These are phyloP conservation scores for Monodelphis domestica DNA, from an alignment of 2,797 vertebrate species.

Conservation along the genomic window DNA sequence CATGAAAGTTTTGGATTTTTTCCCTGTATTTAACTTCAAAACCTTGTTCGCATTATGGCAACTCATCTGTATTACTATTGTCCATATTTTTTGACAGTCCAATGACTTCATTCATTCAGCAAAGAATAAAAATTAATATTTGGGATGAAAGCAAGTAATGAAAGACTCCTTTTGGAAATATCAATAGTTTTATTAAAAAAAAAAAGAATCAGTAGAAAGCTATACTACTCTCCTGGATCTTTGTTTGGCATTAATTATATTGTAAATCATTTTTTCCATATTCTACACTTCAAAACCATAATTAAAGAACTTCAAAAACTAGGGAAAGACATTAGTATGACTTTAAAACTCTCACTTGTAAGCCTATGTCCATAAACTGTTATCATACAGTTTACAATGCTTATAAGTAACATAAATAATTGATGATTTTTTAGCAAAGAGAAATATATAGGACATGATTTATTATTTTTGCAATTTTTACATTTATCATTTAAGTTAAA, in stretches of 20 bases:
- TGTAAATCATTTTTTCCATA: not conserved
- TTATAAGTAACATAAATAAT: slow-evolving; percentile 14
- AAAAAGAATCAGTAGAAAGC: not conserved
- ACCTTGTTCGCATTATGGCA: not conserved
- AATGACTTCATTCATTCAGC: not conserved
- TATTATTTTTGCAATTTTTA: slow-evolving; percentile 20
- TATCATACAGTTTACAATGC: not conserved
- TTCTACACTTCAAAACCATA: not conserved
- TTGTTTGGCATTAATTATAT: not conserved
- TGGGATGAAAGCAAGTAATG: not conserved
- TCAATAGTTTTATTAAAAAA: not conserved
- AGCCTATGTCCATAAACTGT: not conserved
- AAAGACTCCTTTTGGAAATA: not conserved
- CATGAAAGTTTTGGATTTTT: not conserved
- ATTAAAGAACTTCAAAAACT: not conserved
- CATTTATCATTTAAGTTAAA: not conserved
- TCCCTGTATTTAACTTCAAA: not conserved
- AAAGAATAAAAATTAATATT: not conserved
- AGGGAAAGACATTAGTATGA: not conserved
- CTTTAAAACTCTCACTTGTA: not conserved
- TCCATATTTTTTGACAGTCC: not conserved
- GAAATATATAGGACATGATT: not conserved
- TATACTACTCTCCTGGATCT: not conserved
- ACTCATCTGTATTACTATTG: not conserved
- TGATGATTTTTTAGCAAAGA: slow-evolving; percentile 1